A percentile compares a stretch with the other conserved stretches of the same genome.
Conservation (phyloP, 1,140 invertebrate genomes). For the Lucilia cuprina region DNA sequence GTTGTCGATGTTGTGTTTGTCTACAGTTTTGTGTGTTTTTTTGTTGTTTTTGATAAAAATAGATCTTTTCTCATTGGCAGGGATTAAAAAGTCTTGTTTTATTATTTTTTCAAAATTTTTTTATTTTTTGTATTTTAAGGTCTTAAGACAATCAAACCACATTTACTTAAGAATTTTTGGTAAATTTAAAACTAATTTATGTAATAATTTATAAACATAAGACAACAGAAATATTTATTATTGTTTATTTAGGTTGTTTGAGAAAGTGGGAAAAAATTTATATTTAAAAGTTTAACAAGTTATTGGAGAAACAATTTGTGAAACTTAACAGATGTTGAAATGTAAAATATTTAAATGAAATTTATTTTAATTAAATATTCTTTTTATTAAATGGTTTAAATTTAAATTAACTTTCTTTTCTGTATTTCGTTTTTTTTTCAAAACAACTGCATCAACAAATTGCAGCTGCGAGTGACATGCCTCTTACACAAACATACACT, state of each 20-base stretch:
- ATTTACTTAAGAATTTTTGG: constrained; percentile 19
- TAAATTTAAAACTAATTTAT: constrained; percentile 27
- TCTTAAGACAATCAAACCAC: background rate
- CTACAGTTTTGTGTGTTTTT: background rate
- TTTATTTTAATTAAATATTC: background rate
- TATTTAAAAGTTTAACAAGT: background rate
- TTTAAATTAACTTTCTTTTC: background rate
- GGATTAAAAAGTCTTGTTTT: constrained; percentile 33
- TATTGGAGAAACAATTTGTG: background rate
- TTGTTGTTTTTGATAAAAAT: background rate
- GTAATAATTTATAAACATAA: background rate
- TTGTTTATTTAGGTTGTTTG: constrained; percentile 23
- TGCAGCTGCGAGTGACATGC: background rate
- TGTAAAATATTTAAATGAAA: no score
- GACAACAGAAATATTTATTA: background rate
- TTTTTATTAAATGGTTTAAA: background rate
- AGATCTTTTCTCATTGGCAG: constrained; percentile 17
- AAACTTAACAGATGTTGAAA: no score
- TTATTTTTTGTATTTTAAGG: background rate
- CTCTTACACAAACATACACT: background rate
- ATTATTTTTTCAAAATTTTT: background rate
- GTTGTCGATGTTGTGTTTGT: background rate
- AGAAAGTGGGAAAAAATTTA: background rate
- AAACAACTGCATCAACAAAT: constrained; percentile 1
- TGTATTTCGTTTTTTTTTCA: background rate